Evolutionary conservation across 2,113 vertebrate genomes (phyloP).

Genomic region (Megaceryle torquata): DNA sequence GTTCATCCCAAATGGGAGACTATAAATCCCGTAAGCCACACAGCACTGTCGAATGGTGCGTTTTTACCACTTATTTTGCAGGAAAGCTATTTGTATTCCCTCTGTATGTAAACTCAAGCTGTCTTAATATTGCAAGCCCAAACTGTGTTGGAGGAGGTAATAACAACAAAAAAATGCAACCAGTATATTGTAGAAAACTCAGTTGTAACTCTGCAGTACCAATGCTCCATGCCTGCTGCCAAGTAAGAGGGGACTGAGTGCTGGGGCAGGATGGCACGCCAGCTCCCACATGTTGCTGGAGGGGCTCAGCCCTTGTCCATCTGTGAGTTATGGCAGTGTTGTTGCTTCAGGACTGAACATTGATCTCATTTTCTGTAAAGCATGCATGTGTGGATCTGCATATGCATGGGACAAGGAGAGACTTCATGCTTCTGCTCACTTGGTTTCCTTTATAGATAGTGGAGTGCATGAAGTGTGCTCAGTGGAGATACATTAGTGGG

Average conservation of each 20-base stretch:
- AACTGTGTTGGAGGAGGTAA: conserved; percentile 55
- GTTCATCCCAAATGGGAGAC: not conserved
- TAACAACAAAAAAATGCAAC: conserved; percentile 20
- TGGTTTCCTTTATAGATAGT: not conserved
- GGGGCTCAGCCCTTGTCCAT: not conserved
- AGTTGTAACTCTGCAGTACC: rapidly evolving
- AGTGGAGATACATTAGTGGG: not conserved
- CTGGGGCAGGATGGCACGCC: not conserved
- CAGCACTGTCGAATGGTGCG: not conserved
- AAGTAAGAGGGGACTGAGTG: not conserved
- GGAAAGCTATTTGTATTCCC: conserved; percentile 45
- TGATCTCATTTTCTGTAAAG: not conserved
- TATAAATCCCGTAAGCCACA: not conserved
- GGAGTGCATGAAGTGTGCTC: rapidly evolving
- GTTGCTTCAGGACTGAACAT: not conserved
- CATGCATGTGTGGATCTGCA: rapidly evolving
- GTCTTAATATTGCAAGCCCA: conserved; percentile 51
- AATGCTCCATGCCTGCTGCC: rapidly evolving
- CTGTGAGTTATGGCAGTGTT: rapidly evolving
- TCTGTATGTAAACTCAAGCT: conserved; percentile 58
- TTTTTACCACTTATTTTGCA: conserved; percentile 52
- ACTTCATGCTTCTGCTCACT: not conserved
- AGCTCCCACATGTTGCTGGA: rapidly evolving
- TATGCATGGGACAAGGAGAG: not conserved
- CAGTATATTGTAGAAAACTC: not conserved